These are phyloP conservation scores for Hucho hucho DNA, from an alignment of 2,113 vertebrate genomes.

Conservation along the genomic window DNA sequence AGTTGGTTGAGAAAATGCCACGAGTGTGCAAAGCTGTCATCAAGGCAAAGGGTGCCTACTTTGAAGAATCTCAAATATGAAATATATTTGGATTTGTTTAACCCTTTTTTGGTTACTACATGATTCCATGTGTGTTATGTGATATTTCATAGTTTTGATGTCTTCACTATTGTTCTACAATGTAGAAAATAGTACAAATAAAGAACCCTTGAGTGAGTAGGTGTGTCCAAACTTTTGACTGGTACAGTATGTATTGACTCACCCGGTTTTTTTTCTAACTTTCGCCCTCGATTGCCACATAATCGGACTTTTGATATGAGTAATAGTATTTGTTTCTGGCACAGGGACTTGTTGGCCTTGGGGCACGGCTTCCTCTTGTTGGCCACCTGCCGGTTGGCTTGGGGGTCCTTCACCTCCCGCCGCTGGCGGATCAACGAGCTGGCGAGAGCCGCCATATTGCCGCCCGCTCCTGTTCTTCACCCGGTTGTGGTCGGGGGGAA, in stretches of 20 bases:
- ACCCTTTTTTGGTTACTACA: too few relatives aligned
- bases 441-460: constrained; percentile 86
- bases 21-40: too few relatives aligned
- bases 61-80: too few relatives aligned
- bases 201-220: neutral
- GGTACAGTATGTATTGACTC: constrained; percentile 43
- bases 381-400: constrained; percentile 80
- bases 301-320: constrained; percentile 88
- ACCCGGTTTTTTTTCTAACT: constrained; percentile 82
- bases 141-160: too few relatives aligned
- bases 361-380: constrained; percentile 86
- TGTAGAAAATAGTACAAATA: neutral
- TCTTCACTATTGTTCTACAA: too few relatives aligned
- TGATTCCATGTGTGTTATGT: too few relatives aligned
- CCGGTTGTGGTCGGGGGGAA: constrained; percentile 67
- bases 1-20: too few relatives aligned
- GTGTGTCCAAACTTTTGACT: too few relatives aligned
- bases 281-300: constrained; percentile 81
- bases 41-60: too few relatives aligned
- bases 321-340: constrained; percentile 88
- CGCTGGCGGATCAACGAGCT: constrained; percentile 88
- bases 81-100: too few relatives aligned
- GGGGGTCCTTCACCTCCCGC: constrained; percentile 85
- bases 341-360: constrained; percentile 88
- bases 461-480: constrained; percentile 54